Evolutionary conservation across 2,113 vertebrate species (phyloP), one percentile per base, ranked within the genome.

Genomic region (Desmodus rotundus): DNA sequence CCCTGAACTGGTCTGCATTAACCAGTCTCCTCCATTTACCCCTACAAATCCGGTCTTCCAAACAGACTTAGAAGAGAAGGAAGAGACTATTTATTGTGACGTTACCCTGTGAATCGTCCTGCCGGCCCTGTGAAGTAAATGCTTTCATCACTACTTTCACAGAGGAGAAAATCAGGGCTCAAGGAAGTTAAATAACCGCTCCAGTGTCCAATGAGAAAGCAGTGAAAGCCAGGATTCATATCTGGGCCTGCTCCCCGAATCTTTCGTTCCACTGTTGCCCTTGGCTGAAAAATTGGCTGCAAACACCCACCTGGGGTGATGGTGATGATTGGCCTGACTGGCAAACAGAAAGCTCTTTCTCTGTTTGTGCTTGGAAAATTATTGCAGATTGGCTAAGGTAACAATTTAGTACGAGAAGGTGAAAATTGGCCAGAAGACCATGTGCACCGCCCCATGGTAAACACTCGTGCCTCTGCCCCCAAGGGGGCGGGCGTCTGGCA

Each of bases 371-470:
- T 83, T 72, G 41, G 81, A 61, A 94, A 94, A 83, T 93, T 50
- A 87, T 88, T 96, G 93, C 93, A 80, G 12, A 81, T 93, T 70
- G 93, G 58, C 85, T 33, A 61, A 87, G 87, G 82, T 74, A 73
- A 68, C 91, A 73, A 82, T 94, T 94, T 52, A 92, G 36, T 84
- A 47, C 58, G 68, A 92, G 65, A 96, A 78, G 47, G 16, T 56
- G 87, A 47, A 86, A 93, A 80, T 22, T 73, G 61, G 47, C 63
- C 26, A 2, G 20, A 19, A n/a, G 63, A 63, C 43, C 17, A 0
- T n/a, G 61, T 43, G 36, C 0, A 0, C 61, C 11, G 13, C 28
- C 2, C 22, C n/a, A 0, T 88, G 43, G 8, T 83, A 28, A 81
- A 41, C 16, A 54, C 19, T 36, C 19, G 14, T 43, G 50, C 68